Base-by-base conservation (phyloP, 2,888 invertebrate genomes). In the Thereva unica region DNA sequence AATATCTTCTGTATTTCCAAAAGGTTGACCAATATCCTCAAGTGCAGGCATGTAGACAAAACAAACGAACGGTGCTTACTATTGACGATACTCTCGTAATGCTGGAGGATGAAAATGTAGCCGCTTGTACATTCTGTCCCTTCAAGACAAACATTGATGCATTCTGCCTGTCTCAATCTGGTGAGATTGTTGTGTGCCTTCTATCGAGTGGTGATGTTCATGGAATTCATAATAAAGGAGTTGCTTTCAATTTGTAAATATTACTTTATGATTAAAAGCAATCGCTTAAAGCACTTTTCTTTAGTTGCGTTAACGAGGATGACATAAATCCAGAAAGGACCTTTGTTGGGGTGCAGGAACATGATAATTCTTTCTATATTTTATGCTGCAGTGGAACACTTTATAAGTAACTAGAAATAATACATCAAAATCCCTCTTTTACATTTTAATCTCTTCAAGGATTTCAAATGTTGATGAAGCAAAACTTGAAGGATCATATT, bases 181-280 rank as follows among this genome's bases (percentile, higher is more conserved):
- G 79, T 5, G 76, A 79, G 63, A 66, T 81, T 1, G 77, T 81
- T 47, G 72, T 81, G 0, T 81, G 80, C 61, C 77, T 76, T 0
- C 71, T 81, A 0, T 72, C 74, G 3, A 76, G 80, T 70, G 81
- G 81, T 9, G 77, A 78, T 66, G 75, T 81, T 4, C 77, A 80
- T 71, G 81, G 79, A 1, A 74, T 80, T 2, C 77, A 71, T 52
- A 76, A 80, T 4, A 78, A 78, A 67, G 81, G 81, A 0, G 61
- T 76, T 0, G 59, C 80, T 7, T 81, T 80, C 64, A 77, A 76
- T 69, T 68, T 78, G 73, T 74, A 72, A 68, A 70, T 65, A 55
- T 34, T 9, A 12, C 10, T 44, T 34, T 10, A 9, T 35, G 45
- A 3, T 34, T 55, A n/a, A 56, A 40, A 34, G n/a, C 56, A 64